These are phyloP conservation scores for Tauraco hartlaubi DNA, from an alignment of 2,797 vertebrate species.

Conservation along the genomic window DNA sequence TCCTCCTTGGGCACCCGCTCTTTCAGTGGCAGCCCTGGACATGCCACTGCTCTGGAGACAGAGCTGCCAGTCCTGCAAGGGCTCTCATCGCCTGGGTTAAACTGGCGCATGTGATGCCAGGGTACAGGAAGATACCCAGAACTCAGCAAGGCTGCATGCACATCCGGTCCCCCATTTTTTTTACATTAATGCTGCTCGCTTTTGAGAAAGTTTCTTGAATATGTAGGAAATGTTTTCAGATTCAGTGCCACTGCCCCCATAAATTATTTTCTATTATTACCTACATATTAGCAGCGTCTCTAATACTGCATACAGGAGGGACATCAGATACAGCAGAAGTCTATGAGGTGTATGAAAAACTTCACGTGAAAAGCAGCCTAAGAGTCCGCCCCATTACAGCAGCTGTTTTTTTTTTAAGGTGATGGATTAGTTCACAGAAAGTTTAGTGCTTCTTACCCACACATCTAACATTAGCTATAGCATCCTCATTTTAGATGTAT, in stretches of 20 bases:
- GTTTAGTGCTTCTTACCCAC: background rate
- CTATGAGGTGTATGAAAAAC: background rate
- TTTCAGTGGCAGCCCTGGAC: background rate
- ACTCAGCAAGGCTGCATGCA: background rate
- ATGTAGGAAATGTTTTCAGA: background rate
- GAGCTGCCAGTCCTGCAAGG: background rate
- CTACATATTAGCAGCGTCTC: background rate
- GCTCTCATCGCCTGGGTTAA: background rate
- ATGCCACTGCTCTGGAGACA: background rate
- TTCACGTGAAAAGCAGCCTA: background rate
- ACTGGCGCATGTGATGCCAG: accelerated
- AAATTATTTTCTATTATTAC: background rate
- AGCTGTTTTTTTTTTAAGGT: background rate
- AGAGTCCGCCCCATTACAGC: background rate
- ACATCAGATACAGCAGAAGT: background rate
- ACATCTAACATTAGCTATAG: background rate
- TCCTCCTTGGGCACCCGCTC: background rate
- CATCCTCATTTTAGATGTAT: background rate
- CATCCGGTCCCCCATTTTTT: background rate
- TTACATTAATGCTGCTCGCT: background rate
- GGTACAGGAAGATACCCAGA: background rate
- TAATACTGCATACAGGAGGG: background rate
- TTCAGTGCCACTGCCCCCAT: background rate
- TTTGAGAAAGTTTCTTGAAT: background rate
- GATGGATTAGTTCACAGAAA: background rate